These are phyloP conservation scores for Teleogryllus oceanicus DNA, from an alignment of 2,888 invertebrate genomes.

Conservation along the genomic window DNA sequence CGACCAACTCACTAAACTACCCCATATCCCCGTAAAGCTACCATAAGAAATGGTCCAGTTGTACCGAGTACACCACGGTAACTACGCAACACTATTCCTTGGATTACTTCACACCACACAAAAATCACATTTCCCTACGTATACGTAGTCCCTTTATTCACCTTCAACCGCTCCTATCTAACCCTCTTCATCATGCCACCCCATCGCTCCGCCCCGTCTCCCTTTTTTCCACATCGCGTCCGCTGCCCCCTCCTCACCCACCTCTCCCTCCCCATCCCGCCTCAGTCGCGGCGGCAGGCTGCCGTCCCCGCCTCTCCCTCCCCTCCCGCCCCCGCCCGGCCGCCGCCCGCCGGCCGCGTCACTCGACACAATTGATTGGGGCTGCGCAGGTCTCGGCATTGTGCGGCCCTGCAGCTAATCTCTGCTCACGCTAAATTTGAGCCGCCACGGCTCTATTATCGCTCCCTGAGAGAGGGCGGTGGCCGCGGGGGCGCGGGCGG, in stretches of 20 bases:
- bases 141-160: background rate
- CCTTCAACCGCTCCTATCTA: background rate
- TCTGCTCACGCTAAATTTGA: slow-evolving; percentile 47
- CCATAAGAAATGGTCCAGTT: too few species aligned
- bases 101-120: too few species aligned
- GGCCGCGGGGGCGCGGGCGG: slow-evolving; percentile 36
- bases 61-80: too few species aligned
- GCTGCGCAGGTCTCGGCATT: slow-evolving; percentile 27
- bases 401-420: slow-evolving; percentile 36
- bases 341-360: background rate
- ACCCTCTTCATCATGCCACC: background rate
- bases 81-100: too few species aligned
- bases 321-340: background rate
- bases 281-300: background rate
- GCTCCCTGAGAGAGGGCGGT: slow-evolving; percentile 40
- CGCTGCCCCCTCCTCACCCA: slow-evolving; percentile 4
- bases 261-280: slow-evolving; percentile 11
- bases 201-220: background rate
- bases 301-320: too few species aligned
- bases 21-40: too few species aligned
- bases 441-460: slow-evolving; percentile 47
- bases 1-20: too few species aligned
- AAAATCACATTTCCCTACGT: background rate
- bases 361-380: slow-evolving; percentile 1
- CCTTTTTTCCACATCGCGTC: slow-evolving; percentile 24